Base-by-base conservation (phyloP, 2,113 vertebrate species). In the Sebastes fasciatus region DNA sequence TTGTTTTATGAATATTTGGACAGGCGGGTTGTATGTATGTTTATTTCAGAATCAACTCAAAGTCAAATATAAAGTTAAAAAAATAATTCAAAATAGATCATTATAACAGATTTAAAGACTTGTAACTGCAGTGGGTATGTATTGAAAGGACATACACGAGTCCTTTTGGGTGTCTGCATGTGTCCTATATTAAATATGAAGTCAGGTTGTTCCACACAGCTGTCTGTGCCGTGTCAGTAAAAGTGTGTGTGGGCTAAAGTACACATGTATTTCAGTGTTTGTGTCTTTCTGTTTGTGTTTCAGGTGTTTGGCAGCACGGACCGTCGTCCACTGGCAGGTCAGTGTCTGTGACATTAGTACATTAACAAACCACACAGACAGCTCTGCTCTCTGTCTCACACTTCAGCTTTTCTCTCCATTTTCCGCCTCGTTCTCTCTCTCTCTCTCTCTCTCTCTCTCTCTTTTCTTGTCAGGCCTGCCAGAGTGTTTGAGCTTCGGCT, bases 301-400 rank as follows among this genome's bases (percentile, higher is more conserved):
- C 13, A 70, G 55, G 74, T 90, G 79, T 80, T 48, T 80, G 65
- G 63, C 76, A 74, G 74, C 1, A 1, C 11, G 21, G 6, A 19
- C 51, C 13, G n/a, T 61, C 43, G 54, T 64, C 57, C 63, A 63
- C 63, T 80, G 74, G 74, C 61, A 73, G 82, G 83, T 91, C 82
- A 74, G 75, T 19, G 23, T 46, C 60, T 71, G 89, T 86, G 91
- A 89, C 85, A 82, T 87, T 79, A 79, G 86, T 70, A 75, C 80
- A 88, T 80, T 83, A 89, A 86, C 70, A 85, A 78, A 62, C 19
- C 81, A 80, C 73, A 80, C 88, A 89, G 54, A 57, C 45, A 79
- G 58, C 49, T 84, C 70, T 81, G 49, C 75, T 86, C 85, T 88
- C 46, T 76, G 57, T 79, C 76, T 87, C 84, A 61, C 80, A 68